Evolutionary conservation across 2,888 invertebrate genomes (phyloP).

Genomic region (Luperina nickerlii): DNA sequence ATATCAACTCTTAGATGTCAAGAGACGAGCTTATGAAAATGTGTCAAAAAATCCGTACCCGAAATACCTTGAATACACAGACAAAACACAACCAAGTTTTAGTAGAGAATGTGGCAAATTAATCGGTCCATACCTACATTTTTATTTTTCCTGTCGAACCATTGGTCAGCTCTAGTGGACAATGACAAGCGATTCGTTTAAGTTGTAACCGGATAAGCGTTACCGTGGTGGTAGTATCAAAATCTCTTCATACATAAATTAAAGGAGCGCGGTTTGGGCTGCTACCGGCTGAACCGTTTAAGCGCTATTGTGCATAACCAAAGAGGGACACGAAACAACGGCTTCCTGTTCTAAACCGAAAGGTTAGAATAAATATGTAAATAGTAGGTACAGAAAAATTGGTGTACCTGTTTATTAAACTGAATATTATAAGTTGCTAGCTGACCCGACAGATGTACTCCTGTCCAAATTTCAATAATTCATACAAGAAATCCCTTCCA

Average conservation of each 20-base stretch:
- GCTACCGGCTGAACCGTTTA: conserved; percentile 79
- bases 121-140: conserved; percentile 11
- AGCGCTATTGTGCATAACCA: conserved; percentile 83
- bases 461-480: not conserved
- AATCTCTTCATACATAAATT: conserved; percentile 86
- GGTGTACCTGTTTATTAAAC: not conserved
- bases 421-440: not conserved
- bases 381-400: not conserved
- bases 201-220: conserved; percentile 67
- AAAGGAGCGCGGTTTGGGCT: conserved; percentile 77
- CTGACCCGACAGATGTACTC: not conserved
- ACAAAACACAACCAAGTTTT: conserved; percentile 8
- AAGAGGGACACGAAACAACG: conserved; percentile 76
- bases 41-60: rapidly evolving
- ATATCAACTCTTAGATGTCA: not conserved
- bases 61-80: conserved; percentile 8
- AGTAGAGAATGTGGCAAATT: conserved; percentile 10
- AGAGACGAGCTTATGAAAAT: not conserved
- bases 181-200: conserved; percentile 70
- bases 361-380: conserved; percentile 19
- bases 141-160: conserved; percentile 28
- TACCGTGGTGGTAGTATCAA: conserved; percentile 75
- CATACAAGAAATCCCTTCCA: not conserved
- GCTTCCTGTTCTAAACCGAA: conserved; percentile 36
- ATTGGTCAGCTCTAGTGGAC: conserved; percentile 47